phyloP scores from a whole-genome alignment of 2,113 vertebrate species.

The Drymodes brunneopygia region DNA sequence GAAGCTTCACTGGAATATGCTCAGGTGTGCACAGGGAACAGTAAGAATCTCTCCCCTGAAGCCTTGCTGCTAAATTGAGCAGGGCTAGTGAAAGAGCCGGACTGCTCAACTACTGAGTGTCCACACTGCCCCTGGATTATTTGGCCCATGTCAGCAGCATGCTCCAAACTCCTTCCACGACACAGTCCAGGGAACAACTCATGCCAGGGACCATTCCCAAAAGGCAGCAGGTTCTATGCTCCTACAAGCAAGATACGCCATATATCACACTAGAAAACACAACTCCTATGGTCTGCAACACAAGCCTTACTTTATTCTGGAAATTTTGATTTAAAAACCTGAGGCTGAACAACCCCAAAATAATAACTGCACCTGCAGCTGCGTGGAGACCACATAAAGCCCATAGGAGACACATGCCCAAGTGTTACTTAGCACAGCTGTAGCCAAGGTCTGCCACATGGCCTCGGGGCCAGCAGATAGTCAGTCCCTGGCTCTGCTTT shows the following conservation, averaged over 20 bases:
- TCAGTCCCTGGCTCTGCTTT: background rate
- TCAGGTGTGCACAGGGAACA: background rate
- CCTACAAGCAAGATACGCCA: background rate
- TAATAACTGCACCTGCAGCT: background rate
- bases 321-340: background rate
- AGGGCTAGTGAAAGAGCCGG: background rate
- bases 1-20: background rate
- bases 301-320: background rate
- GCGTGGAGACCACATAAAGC: background rate
- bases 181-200: background rate
- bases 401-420: background rate
- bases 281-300: background rate
- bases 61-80: background rate
- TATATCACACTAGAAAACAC: background rate
- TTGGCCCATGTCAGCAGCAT: background rate
- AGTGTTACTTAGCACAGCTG: background rate
- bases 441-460: background rate
- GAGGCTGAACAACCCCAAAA: background rate
- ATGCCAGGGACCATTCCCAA: background rate
- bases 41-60: background rate
- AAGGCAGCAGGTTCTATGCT: background rate
- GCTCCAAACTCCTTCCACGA: background rate
- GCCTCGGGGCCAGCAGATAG: background rate
- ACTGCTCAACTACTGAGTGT: background rate
- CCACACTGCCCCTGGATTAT: background rate